Percentiles rank a stretch among this genome's conserved stretches.
Evolutionary conservation across 2,797 vertebrate genomes (phyloP).

Genomic region (Siniperca undulata): DNA sequence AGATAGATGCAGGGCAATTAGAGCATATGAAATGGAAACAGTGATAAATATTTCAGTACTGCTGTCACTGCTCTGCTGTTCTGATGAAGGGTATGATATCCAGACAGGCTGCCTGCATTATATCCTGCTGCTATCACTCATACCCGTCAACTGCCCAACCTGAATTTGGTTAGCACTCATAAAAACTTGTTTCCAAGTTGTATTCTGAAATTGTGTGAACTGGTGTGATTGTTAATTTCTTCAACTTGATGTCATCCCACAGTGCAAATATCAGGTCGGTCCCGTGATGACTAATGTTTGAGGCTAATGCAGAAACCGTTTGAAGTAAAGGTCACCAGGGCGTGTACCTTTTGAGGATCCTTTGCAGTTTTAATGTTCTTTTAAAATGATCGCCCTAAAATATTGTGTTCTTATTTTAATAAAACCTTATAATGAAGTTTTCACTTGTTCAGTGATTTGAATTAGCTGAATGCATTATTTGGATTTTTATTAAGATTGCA

Average conservation of each 20-base stretch:
- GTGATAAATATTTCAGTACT: slow-evolving; percentile 62
- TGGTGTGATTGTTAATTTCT: background rate
- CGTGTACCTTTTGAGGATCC: too few species aligned
- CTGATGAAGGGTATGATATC: slow-evolving; percentile 3
- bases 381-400: background rate
- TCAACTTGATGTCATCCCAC: background rate
- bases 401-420: background rate
- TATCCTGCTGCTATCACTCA: slow-evolving; percentile 18
- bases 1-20: slow-evolving; percentile 43
- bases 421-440: background rate
- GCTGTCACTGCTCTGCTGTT: slow-evolving; percentile 25
- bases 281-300: background rate
- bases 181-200: background rate
- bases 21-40: slow-evolving; percentile 62
- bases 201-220: background rate
- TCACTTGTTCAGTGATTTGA: background rate
- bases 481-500: background rate
- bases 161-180: background rate
- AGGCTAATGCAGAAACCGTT: background rate
- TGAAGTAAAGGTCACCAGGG: background rate
- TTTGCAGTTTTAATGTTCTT: background rate
- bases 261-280: background rate
- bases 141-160: slow-evolving; percentile 6
- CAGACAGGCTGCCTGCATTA: slow-evolving; percentile 20
- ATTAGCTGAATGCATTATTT: background rate